These are phyloP conservation scores for Trichoplusia ni DNA, from an alignment of 1,140 invertebrate species.

Conservation along the genomic window DNA sequence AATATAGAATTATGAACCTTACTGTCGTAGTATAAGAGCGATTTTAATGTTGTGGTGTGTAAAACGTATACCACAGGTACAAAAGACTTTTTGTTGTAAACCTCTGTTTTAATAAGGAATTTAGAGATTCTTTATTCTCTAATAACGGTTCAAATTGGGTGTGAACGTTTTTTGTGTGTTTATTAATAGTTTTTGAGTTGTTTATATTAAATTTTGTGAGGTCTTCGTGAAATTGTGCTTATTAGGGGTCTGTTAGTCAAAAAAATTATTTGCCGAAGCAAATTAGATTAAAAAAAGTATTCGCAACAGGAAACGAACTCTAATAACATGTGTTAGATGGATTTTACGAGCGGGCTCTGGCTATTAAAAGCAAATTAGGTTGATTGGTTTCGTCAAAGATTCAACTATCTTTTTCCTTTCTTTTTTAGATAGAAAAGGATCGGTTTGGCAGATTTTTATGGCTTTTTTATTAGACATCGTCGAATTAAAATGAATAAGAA, in stretches of 20 bases:
- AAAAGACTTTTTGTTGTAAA: constrained; percentile 50
- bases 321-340: constrained; percentile 20
- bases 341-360: constrained; percentile 12
- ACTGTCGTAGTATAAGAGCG: not conserved
- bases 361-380: constrained; percentile 22
- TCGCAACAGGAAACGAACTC: constrained; percentile 9
- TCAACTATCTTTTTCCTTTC: not conserved
- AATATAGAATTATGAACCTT: constrained; percentile 29
- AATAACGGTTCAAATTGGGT: constrained; percentile 47
- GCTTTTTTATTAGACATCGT: too few relatives aligned
- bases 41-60: not conserved
- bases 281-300: constrained; percentile 25
- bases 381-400: constrained; percentile 3
- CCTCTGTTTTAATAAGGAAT: constrained; percentile 62
- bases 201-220: constrained; percentile 46
- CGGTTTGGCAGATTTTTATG: not conserved
- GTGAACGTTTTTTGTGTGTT: constrained; percentile 50
- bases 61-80: constrained; percentile 38
- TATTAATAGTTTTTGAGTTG: constrained; percentile 39
- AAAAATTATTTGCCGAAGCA: constrained; percentile 24
- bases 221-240: constrained; percentile 22
- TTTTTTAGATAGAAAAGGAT: constrained; percentile 6
- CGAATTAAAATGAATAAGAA: too few relatives aligned
- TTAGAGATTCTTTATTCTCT: constrained; percentile 45
- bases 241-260: constrained; percentile 1